Conservation (phyloP, 2,113 vertebrate genomes). For the Oxyruncus cristatus region DNA sequence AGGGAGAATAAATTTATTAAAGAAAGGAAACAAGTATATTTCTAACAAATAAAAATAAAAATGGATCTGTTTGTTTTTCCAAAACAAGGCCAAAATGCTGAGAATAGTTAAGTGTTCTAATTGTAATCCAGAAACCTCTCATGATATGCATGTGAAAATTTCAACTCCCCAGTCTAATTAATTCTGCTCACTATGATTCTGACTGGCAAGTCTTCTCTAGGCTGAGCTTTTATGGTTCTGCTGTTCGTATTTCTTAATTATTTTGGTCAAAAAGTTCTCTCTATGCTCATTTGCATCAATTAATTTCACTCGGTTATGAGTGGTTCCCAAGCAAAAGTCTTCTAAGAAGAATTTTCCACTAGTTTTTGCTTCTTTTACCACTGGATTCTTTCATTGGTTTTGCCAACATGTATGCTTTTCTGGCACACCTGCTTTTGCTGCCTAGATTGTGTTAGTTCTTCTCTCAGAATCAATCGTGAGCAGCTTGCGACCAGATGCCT, state of each 20-base stretch:
- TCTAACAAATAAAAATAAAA: background rate
- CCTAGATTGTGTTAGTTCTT: conserved; percentile 66
- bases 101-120: conserved; percentile 41
- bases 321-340: background rate
- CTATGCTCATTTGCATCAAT: background rate
- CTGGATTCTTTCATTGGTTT: conserved; percentile 66
- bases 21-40: background rate
- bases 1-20: background rate
- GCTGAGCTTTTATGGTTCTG: conserved; percentile 1
- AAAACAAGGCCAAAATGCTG: conserved; percentile 38
- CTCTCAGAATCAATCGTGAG: conserved; percentile 73
- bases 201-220: conserved; percentile 34
- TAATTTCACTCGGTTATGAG: conserved; percentile 17
- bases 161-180: conserved; percentile 64
- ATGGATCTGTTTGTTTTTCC: background rate
- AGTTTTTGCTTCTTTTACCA: conserved; percentile 37
- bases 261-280: conserved; percentile 1
- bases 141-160: conserved; percentile 52
- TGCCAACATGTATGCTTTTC: conserved; percentile 67
- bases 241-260: conserved; percentile 10
- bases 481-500: conserved; percentile 85
- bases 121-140: conserved; percentile 48
- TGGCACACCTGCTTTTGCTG: conserved; percentile 74
- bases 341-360: conserved; percentile 20
- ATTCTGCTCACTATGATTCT: conserved; percentile 33